phyloP scores from a whole-genome alignment of 2,888 invertebrate genomes.

The Electrophaes corylata region DNA sequence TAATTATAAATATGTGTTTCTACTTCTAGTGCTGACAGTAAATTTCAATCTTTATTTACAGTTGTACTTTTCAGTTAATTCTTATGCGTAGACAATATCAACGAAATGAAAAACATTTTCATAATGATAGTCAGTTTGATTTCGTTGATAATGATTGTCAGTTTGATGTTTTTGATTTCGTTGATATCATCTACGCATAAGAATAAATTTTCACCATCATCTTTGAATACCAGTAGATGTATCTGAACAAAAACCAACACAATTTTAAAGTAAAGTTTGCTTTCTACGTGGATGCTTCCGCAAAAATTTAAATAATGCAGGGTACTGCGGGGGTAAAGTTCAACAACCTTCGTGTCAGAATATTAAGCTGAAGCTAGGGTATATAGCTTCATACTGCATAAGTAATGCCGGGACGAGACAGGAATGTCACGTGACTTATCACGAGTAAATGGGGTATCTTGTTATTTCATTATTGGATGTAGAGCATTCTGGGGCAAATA shows the following conservation, averaged over 20 bases:
- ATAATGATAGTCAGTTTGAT: no score
- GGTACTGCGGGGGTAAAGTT: conserved; percentile 16
- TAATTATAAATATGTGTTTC: no score
- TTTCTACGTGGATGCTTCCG: neutral
- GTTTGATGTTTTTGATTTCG: no score
- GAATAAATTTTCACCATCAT: no score
- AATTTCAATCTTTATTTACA: no score
- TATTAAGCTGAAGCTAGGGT: neutral
- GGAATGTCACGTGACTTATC: conserved; percentile 16
- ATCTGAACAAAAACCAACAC: neutral
- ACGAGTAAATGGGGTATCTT: conserved; percentile 10
- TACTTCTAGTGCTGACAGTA: no score
- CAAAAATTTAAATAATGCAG: conserved; percentile 13
- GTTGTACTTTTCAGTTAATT: no score
- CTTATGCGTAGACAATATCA: no score
- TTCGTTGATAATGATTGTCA: no score
- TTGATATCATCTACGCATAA: no score
- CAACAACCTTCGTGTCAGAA: conserved; percentile 11
- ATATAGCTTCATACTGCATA: neutral
- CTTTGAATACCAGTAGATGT: no score
- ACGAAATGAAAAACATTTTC: no score
- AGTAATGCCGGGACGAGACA: conserved; percentile 1
- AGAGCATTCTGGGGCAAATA: conserved; percentile 7
- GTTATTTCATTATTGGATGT: conserved; percentile 24
- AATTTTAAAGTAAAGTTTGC: neutral